These are phyloP conservation scores for Coendou prehensilis DNA, from an alignment of 2,797 vertebrate genomes.

Conservation along the genomic window DNA sequence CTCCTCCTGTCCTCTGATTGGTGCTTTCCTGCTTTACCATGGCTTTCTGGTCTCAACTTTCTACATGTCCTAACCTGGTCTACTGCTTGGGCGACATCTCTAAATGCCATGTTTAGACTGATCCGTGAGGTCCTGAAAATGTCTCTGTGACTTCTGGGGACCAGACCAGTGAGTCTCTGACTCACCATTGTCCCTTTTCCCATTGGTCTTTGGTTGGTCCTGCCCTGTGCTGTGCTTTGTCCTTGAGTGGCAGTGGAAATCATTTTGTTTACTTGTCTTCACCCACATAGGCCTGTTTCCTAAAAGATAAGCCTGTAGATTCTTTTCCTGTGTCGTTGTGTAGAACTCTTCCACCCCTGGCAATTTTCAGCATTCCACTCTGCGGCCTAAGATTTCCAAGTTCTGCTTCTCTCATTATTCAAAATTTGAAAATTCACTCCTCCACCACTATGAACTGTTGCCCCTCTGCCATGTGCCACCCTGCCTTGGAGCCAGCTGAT, in stretches of 20 bases:
- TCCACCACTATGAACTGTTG: not conserved
- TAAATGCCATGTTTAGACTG: not conserved
- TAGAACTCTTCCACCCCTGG: not conserved
- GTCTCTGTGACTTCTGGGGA: not conserved
- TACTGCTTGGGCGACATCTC: not conserved
- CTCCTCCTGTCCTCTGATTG: not conserved
- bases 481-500: not conserved
- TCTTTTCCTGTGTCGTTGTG: rapidly evolving
- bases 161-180: not conserved
- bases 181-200: not conserved
- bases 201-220: not conserved
- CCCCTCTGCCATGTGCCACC: not conserved
- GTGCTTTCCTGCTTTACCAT: not conserved
- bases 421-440: not conserved
- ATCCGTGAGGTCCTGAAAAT: not conserved
- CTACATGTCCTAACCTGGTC: not conserved
- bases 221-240: not conserved
- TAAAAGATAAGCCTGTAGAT: not conserved
- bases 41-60: not conserved
- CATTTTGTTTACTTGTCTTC: not conserved
- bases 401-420: not conserved
- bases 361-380: not conserved
- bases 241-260: not conserved
- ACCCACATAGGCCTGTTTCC: not conserved
- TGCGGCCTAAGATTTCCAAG: not conserved